Evolutionary conservation across 35 echinoderm and acorn worm species (phyloP).

Genomic region (Strongylocentrotus purpuratus): DNA sequence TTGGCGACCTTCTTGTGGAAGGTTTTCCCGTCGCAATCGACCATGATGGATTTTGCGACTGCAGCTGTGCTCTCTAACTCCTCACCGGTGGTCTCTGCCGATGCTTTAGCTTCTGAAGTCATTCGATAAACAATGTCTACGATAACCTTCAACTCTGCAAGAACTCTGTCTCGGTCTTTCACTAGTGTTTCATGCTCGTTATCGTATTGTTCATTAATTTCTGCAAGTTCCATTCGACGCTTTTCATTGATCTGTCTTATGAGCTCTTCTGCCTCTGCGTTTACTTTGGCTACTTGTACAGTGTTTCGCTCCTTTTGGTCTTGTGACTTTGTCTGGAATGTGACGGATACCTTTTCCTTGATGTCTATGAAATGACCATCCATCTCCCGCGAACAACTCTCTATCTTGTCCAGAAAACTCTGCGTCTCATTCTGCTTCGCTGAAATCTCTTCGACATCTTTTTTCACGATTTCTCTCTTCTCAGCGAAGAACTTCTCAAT

Average conservation of each 20-base stretch:
- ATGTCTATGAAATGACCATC: neutral
- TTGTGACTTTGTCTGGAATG: neutral
- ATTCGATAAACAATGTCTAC: neutral
- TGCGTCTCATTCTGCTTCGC: neutral
- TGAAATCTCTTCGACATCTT: neutral
- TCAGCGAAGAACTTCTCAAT: neutral
- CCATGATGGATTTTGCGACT: neutral
- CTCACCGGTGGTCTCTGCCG: neutral
- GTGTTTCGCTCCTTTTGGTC: neutral
- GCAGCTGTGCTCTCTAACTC: neutral
- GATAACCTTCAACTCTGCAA: constrained; percentile 5
- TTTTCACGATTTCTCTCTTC: neutral
- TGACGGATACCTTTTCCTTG: neutral
- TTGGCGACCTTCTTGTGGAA: neutral
- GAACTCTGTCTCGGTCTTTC: neutral
- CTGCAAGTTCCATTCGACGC: neutral
- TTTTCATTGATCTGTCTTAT: constrained; percentile 12
- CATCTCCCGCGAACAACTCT: neutral
- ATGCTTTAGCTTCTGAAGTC: neutral
- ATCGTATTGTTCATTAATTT: neutral
- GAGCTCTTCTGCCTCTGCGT: neutral
- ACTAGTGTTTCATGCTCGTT: neutral
- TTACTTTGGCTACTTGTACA: neutral
- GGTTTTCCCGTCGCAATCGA: neutral
- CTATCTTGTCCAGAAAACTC: neutral